These are phyloP conservation scores for Ptychadena robeensis DNA, from an alignment of 2,797 vertebrate species.

Conservation along the genomic window DNA sequence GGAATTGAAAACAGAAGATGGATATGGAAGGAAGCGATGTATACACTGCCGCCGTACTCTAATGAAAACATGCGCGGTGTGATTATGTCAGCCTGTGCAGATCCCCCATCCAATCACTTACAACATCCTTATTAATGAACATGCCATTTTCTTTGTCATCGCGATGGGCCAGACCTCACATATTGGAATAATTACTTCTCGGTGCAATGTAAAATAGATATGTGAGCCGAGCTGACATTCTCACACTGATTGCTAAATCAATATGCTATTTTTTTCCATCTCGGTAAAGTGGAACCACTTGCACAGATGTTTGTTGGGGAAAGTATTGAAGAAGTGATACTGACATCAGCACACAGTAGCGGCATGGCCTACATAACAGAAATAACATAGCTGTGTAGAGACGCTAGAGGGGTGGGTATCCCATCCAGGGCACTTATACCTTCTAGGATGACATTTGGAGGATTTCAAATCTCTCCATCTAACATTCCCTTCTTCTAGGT, in stretches of 20 bases:
- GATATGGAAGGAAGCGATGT: slow-evolving; percentile 1
- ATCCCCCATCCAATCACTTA: slow-evolving; percentile 19
- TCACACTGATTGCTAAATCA: slow-evolving; percentile 51
- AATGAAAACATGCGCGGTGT: slow-evolving; percentile 13
- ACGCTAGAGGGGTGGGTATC: not conserved
- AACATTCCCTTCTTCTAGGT: too few relatives aligned
- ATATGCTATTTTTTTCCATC: slow-evolving; percentile 23
- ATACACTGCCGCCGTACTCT: not conserved
- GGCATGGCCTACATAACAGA: not conserved
- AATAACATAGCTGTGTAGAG: not conserved
- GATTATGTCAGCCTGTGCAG: slow-evolving; percentile 19
- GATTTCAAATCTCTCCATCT: too few relatives aligned
- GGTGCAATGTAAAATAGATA: slow-evolving; percentile 35
- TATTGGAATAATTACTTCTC: slow-evolving; percentile 53
- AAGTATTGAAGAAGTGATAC: slow-evolving; percentile 14
- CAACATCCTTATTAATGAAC: slow-evolving; percentile 10
- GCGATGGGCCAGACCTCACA: slow-evolving; percentile 28
- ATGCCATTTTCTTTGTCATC: not conserved
- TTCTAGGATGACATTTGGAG: not conserved
- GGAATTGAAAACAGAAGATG: not conserved
- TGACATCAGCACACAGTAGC: slow-evolving; percentile 20
- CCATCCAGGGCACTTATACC: not conserved
- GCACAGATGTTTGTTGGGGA: not conserved
- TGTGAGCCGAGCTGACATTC: slow-evolving; percentile 38
- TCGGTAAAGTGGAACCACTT: slow-evolving; percentile 51